Conservation (phyloP, 1,140 invertebrate species). For the Eufriesea mexicana region DNA sequence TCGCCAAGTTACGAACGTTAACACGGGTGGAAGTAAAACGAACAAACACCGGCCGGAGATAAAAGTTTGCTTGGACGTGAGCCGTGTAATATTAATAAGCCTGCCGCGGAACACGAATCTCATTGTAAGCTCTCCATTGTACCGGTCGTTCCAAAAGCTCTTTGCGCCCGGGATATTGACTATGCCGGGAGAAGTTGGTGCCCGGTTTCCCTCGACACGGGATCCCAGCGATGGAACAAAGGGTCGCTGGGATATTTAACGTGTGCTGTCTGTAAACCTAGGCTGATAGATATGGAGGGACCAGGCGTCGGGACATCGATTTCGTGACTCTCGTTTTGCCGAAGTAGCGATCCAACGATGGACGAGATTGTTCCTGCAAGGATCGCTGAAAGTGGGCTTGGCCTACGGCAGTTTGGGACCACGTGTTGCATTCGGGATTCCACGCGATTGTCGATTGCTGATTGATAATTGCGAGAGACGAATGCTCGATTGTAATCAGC, state of each 20-base stretch:
- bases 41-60: slow-evolving; percentile 21
- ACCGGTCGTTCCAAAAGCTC: slow-evolving; percentile 8
- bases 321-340: neutral
- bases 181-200: slow-evolving; percentile 33
- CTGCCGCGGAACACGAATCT: slow-evolving; percentile 24
- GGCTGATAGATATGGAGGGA: neutral
- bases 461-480: neutral
- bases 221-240: slow-evolving; percentile 36
- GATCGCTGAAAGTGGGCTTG: no score
- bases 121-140: slow-evolving; percentile 30
- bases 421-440: no score
- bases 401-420: no score
- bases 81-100: slow-evolving; percentile 52
- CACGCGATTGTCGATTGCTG: no score
- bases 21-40: neutral
- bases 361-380: no score
- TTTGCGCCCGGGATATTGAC: slow-evolving; percentile 12
- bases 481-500: neutral
- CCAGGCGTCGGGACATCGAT: neutral
- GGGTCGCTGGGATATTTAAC: slow-evolving; percentile 5
- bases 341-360: neutral
- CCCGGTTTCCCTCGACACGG: slow-evolving; percentile 20
- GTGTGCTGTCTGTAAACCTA: neutral
- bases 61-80: slow-evolving; percentile 43
- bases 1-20: slow-evolving; percentile 16